These are phyloP conservation scores for Glyphotaelius pellucidus DNA, from an alignment of 2,888 invertebrate species.

Conservation along the genomic window DNA sequence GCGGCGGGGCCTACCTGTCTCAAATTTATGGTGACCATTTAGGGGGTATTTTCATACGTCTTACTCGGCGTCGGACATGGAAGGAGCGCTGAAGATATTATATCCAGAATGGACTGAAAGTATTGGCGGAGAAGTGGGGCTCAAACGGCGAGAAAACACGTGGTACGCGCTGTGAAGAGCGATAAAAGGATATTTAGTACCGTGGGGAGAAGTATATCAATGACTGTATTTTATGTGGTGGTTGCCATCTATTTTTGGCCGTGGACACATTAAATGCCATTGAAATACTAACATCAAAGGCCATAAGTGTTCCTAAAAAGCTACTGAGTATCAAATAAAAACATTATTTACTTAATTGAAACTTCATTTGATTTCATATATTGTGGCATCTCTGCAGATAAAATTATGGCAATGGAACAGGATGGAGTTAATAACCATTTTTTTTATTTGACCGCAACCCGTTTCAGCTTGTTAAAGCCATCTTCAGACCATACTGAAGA, in stretches of 20 bases:
- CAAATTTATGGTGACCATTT: constrained; percentile 61
- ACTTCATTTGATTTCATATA: neutral
- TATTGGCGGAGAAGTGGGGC: constrained; percentile 10
- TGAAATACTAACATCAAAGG: neutral
- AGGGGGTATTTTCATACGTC: constrained; percentile 53
- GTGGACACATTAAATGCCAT: constrained; percentile 9
- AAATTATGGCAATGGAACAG: neutral
- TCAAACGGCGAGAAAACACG: neutral
- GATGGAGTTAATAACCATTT: neutral
- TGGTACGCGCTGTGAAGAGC: neutral
- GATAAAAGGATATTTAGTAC: constrained; percentile 23
- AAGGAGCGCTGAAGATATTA: constrained; percentile 12
- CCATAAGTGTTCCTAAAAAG: neutral
- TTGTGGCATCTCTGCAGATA: neutral
- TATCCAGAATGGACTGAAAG: constrained; percentile 26
- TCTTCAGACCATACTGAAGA: no score
- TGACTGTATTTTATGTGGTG: constrained; percentile 5
- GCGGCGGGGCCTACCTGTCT: constrained; percentile 48
- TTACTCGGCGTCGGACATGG: constrained; percentile 30
- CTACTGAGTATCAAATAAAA: neutral
- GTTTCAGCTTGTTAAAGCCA: no score
- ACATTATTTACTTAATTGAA: neutral
- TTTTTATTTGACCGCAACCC: no score
- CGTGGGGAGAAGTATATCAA: constrained; percentile 21
- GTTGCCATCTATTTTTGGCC: constrained; percentile 18